A percentile compares a stretch with the other conserved stretches of the same genome.
Evolutionary conservation across 2,797 vertebrate species (phyloP).

Genomic region (Pseudochromis fuscus): DNA sequence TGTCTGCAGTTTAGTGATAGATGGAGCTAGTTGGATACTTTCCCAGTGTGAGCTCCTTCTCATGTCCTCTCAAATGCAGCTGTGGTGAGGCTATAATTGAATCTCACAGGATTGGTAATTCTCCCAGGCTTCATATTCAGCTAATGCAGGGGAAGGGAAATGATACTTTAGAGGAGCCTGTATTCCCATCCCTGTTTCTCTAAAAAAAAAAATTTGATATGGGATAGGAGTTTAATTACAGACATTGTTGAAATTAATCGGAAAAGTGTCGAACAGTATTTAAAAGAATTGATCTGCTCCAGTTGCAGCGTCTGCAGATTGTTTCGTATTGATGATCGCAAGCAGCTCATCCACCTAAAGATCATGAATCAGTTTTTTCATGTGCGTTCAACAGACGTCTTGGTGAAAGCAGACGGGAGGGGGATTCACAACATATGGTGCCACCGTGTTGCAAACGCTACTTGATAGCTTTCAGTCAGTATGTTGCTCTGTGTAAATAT

Average conservation of each 20-base stretch:
- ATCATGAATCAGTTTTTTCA: background rate
- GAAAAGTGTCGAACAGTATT: constrained; percentile 75
- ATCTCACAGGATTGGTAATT: constrained; percentile 82
- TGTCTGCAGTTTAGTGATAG: constrained; percentile 82
- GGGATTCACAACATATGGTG: constrained; percentile 29
- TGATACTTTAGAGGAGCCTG: constrained; percentile 72
- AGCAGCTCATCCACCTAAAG: constrained; percentile 7
- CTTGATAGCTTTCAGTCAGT: constrained; percentile 41
- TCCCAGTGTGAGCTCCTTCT: constrained; percentile 79
- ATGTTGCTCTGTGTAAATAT: constrained; percentile 59
- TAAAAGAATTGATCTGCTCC: constrained; percentile 64
- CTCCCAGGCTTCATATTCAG: constrained; percentile 74
- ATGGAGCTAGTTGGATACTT: constrained; percentile 80
- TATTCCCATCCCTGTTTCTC: constrained; percentile 72
- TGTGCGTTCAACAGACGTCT: constrained; percentile 14
- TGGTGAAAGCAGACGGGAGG: constrained; percentile 29
- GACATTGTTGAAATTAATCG: constrained; percentile 79
- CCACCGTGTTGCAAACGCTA: constrained; percentile 41
- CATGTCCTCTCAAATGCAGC: constrained; percentile 77
- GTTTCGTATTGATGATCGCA: constrained; percentile 37
- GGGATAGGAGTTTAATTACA: constrained; percentile 82
- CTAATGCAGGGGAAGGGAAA: constrained; percentile 77
- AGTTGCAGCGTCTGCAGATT: constrained; percentile 50
- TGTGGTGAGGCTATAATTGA: constrained; percentile 81
- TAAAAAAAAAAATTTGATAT: constrained; percentile 61